Evolutionary conservation across 2,888 invertebrate genomes (phyloP).

Genomic region (Xestia sexstrigata): DNA sequence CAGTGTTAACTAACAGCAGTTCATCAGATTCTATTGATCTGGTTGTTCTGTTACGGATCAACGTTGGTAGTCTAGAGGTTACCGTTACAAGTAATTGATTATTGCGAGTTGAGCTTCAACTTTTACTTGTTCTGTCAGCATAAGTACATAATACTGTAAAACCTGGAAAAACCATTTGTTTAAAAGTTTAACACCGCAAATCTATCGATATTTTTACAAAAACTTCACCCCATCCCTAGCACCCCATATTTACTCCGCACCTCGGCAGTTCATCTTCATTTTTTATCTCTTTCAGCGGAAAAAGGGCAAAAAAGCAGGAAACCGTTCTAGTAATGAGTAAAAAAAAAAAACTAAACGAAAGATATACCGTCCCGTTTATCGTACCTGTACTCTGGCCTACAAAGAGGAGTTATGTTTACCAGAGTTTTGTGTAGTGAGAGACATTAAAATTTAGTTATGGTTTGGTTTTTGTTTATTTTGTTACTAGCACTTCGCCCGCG

Average conservation of each 20-base stretch:
- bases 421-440: slow-evolving; percentile 2
- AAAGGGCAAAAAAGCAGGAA: slow-evolving; percentile 87
- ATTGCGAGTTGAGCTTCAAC: no score
- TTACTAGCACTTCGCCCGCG: no score
- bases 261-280: slow-evolving; percentile 90
- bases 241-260: slow-evolving; percentile 89
- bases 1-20: no score
- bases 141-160: no score
- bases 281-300: slow-evolving; percentile 89
- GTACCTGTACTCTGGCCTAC: slow-evolving; percentile 74
- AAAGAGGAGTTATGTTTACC: slow-evolving; percentile 61
- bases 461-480: slow-evolving; percentile 1
- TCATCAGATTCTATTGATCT: no score
- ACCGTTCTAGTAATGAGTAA: slow-evolving; percentile 89
- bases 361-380: slow-evolving; percentile 78
- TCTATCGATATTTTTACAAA: slow-evolving; percentile 26
- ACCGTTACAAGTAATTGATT: no score
- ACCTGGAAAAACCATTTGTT: no score
- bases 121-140: no score
- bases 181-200: no score
- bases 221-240: slow-evolving; percentile 72
- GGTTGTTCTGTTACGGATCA: no score
- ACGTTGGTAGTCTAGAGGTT: no score
- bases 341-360: slow-evolving; percentile 84
- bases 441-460: not conserved